Conservation (phyloP, 2,888 invertebrate species). For the Elmis aenea region DNA sequence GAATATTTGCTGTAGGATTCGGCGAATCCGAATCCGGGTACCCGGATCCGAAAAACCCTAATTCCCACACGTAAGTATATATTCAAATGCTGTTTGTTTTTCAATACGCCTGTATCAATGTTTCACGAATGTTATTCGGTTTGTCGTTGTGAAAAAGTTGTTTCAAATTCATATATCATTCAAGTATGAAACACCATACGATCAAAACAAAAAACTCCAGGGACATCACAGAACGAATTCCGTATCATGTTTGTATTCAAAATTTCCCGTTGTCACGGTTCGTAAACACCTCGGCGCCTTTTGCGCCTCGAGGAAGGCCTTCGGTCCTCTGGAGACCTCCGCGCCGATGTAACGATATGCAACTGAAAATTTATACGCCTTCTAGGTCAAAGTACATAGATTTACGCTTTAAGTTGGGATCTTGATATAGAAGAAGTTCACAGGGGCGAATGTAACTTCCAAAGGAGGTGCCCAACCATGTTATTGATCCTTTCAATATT, state of each 20-base stretch:
- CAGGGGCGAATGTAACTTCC: background rate
- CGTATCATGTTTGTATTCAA: slow-evolving; percentile 24
- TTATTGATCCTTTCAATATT: background rate
- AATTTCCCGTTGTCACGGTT: slow-evolving; percentile 26
- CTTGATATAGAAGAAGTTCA: background rate
- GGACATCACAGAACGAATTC: slow-evolving; percentile 20
- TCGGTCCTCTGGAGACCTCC: slow-evolving; percentile 19
- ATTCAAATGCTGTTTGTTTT: no score
- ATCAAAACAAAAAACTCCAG: slow-evolving; percentile 14
- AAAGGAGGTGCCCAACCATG: background rate
- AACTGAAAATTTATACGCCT: slow-evolving; percentile 12
- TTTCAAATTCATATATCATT: slow-evolving; percentile 2
- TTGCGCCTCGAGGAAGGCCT: slow-evolving; percentile 20
- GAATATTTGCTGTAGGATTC: no score
- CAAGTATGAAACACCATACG: slow-evolving; percentile 6
- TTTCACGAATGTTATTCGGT: no score
- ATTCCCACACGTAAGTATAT: no score
- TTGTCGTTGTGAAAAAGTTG: no score
- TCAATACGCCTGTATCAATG: no score
- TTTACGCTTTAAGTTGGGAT: background rate
- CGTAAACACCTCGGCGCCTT: slow-evolving; percentile 24
- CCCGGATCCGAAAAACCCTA: no score
- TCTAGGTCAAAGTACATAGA: slow-evolving; percentile 9
- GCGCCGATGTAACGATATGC: slow-evolving; percentile 14
- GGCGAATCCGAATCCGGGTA: no score